Evolutionary conservation across 1,140 invertebrate genomes (phyloP), one percentile per base, ranked within the genome.

Genomic region (Babylonia areolata): DNA sequence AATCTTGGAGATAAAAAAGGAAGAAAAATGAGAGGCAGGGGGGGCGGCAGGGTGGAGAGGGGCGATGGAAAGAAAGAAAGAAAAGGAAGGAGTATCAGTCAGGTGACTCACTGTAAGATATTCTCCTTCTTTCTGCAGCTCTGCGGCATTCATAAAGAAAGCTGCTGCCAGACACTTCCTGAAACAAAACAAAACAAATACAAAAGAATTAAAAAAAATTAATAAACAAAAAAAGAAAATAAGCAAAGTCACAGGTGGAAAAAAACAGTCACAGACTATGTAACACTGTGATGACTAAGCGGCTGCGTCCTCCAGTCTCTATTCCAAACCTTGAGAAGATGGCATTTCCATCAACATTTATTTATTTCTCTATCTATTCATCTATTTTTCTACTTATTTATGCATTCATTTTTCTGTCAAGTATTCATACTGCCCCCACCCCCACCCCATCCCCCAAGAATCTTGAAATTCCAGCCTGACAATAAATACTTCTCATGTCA

Each of bases 131-230:
- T 95, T 95, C 87, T 98, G 96, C 12, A 97, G 91, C 94, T 98
- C 96, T n/a, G 98, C 97, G 86, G 97, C 96, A 95, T 99, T 99
- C 93, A 97, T 97, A 92, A 97, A 98, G 28, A 99, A 95, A 28
- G 98, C 98, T 82, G 96, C 95, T 28, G 97, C 93, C 28, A 99
- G 92, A 92, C 97, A 97, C 94, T 94, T 94, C 86, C 95, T 95
- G 88, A 78, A 87, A 90, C 84, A 54, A 15, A 40, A 35, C 33
- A 20, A 81, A n/a, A 54, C 12, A 84, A 17, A 79, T 69, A 69
- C 35, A 23, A 31, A 79, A 69, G 9, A 77, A 51, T 23, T 51
- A 85, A 5, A 75, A 85, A 85, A 80, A 79, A 54, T 3, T 17
- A 35, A 85, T 58, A 31, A 79, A 51, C 46, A 54, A 33, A 73